These are phyloP conservation scores for Falcunculus frontatus DNA, from an alignment of 2,113 vertebrate species.

Conservation along the genomic window DNA sequence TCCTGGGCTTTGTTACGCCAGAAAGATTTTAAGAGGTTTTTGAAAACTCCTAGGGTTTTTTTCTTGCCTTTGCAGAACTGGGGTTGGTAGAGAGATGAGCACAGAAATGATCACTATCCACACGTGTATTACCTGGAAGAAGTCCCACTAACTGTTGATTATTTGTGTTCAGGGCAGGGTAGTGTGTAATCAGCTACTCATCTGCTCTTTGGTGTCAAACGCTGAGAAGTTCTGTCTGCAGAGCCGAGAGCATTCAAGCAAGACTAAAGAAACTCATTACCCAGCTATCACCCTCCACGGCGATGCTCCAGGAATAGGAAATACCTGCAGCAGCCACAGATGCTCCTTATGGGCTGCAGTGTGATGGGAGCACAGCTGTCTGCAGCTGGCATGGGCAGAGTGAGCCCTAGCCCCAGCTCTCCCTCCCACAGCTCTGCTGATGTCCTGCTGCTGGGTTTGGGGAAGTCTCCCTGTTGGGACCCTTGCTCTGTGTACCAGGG, in stretches of 20 bases:
- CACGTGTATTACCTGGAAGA: not conserved
- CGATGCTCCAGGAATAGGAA: not conserved
- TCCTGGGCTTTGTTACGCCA: not conserved
- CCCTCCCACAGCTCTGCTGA: not conserved
- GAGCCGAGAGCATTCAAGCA: slow-evolving; percentile 17
- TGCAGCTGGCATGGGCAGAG: not conserved
- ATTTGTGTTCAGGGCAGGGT: not conserved
- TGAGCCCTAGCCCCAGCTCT: fast-evolving
- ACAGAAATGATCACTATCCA: not conserved
- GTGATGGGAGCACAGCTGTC: fast-evolving
- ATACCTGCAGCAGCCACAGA: not conserved
- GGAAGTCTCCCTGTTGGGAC: not conserved
- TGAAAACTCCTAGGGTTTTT: not conserved
- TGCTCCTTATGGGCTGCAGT: not conserved
- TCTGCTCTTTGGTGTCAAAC: not conserved
- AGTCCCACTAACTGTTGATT: not conserved
- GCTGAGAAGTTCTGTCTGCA: not conserved
- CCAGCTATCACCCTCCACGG: not conserved
- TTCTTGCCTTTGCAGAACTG: not conserved
- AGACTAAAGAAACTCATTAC: slow-evolving; percentile 59
- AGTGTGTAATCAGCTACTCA: slow-evolving; percentile 35
- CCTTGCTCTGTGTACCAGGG: not conserved
- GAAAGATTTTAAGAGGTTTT: not conserved
- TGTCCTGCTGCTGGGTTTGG: not conserved
- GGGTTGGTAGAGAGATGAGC: not conserved